Base-by-base conservation (phyloP, 1,140 invertebrate species). In the Danaus melanippus region DNA sequence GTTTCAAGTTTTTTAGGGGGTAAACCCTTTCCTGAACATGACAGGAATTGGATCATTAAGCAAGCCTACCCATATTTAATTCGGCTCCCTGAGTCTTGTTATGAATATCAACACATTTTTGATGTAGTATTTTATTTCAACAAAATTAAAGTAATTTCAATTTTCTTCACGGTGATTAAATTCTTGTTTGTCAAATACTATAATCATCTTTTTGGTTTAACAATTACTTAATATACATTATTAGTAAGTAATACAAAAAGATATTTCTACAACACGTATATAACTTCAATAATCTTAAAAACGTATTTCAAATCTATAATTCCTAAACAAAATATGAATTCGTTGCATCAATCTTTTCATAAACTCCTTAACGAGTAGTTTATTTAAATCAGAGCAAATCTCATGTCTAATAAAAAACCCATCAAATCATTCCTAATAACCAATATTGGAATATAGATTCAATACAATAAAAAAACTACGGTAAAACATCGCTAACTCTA, bases 11-110 rank as follows among this genome's bases (percentile, higher is more conserved):
- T 86, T 86, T 86, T 81, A 86, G 80, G 83, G 80, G 80, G 77
- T 72, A 76, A 86, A 81, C 83, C 83, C 79, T 86, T 86, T 86
- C 76, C 83, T 86, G 83, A 77, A 83, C 80, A 86, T 84, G 80
- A 84, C 83, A 83, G 79, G 80, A 86, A 86, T 86, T 84, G 80
- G 83, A 86, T 86, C 83, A 86, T 86, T 86, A 86, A 86, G 71
- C 80, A 75, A 70, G 79, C 72, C 79, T 79, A 81, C 74, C 51
- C 57, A 55, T 58, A 80, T 77, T 81, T 76, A 80, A 79, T 75
- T 71, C 71, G 66, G 60, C 66, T 66, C 65, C 79, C 72, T 62
- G 66, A 55, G 64, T 61, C 57, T 70, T 49, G 53, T 64, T 59
- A 64, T 80, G 74, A 79, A 76, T 79, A 77, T 52, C 56, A 56